Evolutionary conservation across 2,797 vertebrate species (phyloP).

Genomic region (Diplodus sargus): DNA sequence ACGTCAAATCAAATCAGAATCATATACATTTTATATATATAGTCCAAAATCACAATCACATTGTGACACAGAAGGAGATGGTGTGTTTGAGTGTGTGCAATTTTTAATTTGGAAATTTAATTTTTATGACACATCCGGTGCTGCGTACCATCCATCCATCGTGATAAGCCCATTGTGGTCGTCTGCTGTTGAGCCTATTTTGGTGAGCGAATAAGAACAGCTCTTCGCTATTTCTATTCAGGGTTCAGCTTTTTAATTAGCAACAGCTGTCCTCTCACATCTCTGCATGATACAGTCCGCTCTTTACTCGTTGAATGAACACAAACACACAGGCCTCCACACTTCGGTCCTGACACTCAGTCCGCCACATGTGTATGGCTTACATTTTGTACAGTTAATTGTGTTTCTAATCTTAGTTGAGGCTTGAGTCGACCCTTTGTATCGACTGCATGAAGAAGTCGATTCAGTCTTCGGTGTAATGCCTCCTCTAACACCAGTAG

Average conservation of each 20-base stretch:
- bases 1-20: too few species aligned
- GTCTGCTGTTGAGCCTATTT: constrained; percentile 49
- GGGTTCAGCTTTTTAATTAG: constrained; percentile 73
- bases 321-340: constrained; percentile 38
- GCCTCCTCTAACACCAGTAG: constrained; percentile 36
- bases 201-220: constrained; percentile 38
- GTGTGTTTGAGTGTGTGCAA: too few species aligned
- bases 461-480: background rate
- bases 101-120: background rate
- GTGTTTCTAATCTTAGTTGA: constrained; percentile 15
- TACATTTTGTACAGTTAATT: constrained; percentile 21
- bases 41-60: too few species aligned
- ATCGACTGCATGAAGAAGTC: background rate
- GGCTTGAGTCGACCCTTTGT: constrained; percentile 4
- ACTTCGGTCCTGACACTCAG: background rate
- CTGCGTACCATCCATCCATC: background rate
- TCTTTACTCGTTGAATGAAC: constrained; percentile 49
- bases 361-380: background rate
- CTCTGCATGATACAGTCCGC: constrained; percentile 35
- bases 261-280: constrained; percentile 73
- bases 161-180: constrained; percentile 18
- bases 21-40: too few species aligned
- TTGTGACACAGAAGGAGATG: too few species aligned
- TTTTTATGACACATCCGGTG: background rate
- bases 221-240: constrained; percentile 59